Conservation (phyloP, 2,113 vertebrate species). For the Lethenteron reissneri region DNA sequence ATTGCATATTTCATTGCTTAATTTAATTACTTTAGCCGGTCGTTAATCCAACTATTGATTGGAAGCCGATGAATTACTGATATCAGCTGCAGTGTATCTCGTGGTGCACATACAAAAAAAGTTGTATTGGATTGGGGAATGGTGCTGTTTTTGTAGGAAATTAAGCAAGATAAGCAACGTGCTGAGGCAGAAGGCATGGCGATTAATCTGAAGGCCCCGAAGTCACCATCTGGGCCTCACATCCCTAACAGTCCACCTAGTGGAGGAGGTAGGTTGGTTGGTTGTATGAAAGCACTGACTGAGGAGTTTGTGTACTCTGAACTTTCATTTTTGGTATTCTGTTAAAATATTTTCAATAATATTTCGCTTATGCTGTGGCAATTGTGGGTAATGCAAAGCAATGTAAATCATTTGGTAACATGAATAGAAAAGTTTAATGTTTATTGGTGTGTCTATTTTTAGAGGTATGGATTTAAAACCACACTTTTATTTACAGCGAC, state of each 20-base stretch:
- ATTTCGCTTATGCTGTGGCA: not conserved
- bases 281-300: not conserved
- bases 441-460: not conserved
- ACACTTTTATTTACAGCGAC: not conserved
- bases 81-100: not conserved
- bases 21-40: not conserved
- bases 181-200: constrained; percentile 61
- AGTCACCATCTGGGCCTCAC: constrained; percentile 5
- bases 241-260: not conserved
- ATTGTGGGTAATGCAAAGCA: not conserved
- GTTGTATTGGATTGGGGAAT: not conserved
- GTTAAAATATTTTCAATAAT: not conserved
- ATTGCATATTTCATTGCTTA: not conserved
- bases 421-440: not conserved
- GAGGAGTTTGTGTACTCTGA: not conserved
- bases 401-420: not conserved
- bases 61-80: fast-evolving
- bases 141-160: constrained; percentile 29
- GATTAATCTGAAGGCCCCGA: constrained; percentile 3
- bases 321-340: not conserved
- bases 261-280: not conserved
- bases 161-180: constrained; percentile 59
- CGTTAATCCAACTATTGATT: not conserved
- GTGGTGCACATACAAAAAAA: not conserved
- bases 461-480: not conserved